These are phyloP conservation scores for Neodon shergylaensis DNA, from an alignment of 2,113 vertebrate genomes.

Conservation along the genomic window DNA sequence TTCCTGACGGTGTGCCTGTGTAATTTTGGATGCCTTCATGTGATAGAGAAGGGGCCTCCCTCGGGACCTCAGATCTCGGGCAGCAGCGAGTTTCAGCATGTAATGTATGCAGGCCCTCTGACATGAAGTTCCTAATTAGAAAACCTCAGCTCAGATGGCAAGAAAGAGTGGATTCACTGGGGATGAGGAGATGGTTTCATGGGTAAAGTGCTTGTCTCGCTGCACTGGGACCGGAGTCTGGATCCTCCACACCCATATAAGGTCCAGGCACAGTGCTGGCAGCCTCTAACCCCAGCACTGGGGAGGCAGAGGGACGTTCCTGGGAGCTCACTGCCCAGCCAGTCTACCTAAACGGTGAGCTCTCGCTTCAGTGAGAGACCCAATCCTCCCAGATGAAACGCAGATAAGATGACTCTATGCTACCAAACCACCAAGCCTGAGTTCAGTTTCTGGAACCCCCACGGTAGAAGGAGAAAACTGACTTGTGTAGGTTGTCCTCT, in stretches of 20 bases:
- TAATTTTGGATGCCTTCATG: not conserved
- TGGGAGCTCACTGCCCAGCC: not conserved
- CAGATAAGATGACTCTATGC: not conserved
- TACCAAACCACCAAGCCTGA: not conserved
- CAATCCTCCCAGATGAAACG: no score
- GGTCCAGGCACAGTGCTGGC: not conserved
- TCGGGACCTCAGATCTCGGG: not conserved
- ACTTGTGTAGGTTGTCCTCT: not conserved
- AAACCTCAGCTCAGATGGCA: not conserved
- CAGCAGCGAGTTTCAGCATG: not conserved
- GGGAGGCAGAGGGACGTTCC: no score
- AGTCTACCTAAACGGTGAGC: not conserved
- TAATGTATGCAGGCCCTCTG: not conserved
- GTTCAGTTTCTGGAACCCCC: not conserved
- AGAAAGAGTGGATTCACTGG: not conserved
- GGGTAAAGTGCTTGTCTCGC: not conserved
- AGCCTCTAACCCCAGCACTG: not conserved
- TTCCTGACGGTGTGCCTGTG: not conserved
- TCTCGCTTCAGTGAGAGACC: not conserved
- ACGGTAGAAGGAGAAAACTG: not conserved
- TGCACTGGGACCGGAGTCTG: not conserved
- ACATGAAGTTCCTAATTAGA: not conserved
- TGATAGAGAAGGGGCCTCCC: not conserved
- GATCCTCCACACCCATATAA: not conserved
- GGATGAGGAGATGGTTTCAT: not conserved